Conservation (phyloP, 2,797 vertebrate species). For the Aldrovandia affinis region DNA sequence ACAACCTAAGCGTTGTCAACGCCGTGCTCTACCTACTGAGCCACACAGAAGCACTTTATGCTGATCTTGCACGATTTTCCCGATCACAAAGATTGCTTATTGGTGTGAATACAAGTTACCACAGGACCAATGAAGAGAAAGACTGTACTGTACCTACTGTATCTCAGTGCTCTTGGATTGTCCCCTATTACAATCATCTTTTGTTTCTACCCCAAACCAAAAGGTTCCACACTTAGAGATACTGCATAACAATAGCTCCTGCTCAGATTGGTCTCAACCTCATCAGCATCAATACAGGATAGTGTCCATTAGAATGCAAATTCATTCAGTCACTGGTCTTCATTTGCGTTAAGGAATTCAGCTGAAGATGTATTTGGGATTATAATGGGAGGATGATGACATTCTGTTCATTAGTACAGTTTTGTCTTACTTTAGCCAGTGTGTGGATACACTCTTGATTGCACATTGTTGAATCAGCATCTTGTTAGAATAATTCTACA, state of each 20-base stretch:
- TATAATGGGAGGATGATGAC: neutral
- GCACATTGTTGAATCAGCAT: neutral
- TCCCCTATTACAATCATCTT: too few relatives aligned
- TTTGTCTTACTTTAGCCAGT: too few relatives aligned
- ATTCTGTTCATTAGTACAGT: neutral
- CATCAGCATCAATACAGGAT: neutral
- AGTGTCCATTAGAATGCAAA: neutral
- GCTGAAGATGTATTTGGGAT: too few relatives aligned
- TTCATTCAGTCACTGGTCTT: neutral
- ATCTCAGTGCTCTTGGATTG: too few relatives aligned
- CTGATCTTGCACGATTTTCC: neutral
- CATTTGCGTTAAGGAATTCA: neutral
- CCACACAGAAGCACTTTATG: too few relatives aligned
- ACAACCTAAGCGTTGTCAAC: too few relatives aligned
- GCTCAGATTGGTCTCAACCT: neutral
- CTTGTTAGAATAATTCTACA: neutral
- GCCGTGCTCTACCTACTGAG: too few relatives aligned
- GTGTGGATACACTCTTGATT: neutral
- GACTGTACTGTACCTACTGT: too few relatives aligned
- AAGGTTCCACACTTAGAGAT: too few relatives aligned
- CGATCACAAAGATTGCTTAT: neutral
- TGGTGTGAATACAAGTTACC: neutral
- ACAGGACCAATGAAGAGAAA: neutral
- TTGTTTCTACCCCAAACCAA: too few relatives aligned
- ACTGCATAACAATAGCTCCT: neutral